Conservation (phyloP, 2,113 vertebrate genomes). For the Tragelaphus strepsiceros region DNA sequence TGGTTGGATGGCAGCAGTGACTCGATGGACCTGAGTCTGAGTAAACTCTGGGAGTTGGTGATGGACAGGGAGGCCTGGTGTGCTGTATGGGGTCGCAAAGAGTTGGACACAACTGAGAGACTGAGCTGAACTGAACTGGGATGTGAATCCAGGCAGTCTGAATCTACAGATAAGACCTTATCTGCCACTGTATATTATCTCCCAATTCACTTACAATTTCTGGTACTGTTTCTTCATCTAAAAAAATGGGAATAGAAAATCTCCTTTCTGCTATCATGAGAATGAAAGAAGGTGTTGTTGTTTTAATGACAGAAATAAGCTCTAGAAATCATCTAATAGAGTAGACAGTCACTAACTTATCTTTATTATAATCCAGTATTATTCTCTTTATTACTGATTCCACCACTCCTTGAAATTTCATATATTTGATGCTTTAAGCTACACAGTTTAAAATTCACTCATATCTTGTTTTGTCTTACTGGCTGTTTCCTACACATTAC, state of each 20-base stretch:
- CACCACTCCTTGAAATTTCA: neutral
- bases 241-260: neutral
- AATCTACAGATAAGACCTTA: neutral
- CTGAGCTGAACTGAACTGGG: neutral
- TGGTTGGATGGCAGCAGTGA: neutral
- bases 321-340: neutral
- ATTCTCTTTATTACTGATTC: neutral
- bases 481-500: neutral
- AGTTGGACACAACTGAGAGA: accelerated
- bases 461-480: neutral
- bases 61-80: neutral
- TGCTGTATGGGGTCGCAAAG: accelerated
- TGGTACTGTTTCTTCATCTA: neutral
- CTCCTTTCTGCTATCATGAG: neutral
- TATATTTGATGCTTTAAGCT: neutral
- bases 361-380: neutral
- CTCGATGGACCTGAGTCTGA: neutral
- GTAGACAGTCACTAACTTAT: neutral
- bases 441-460: neutral
- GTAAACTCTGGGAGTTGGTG: neutral
- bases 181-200: neutral
- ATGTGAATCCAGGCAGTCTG: neutral
- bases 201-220: neutral
- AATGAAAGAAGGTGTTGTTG: neutral
- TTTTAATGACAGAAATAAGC: neutral